phyloP scores from a whole-genome alignment of 2,888 invertebrate species.

The Mystacides longicornis region DNA sequence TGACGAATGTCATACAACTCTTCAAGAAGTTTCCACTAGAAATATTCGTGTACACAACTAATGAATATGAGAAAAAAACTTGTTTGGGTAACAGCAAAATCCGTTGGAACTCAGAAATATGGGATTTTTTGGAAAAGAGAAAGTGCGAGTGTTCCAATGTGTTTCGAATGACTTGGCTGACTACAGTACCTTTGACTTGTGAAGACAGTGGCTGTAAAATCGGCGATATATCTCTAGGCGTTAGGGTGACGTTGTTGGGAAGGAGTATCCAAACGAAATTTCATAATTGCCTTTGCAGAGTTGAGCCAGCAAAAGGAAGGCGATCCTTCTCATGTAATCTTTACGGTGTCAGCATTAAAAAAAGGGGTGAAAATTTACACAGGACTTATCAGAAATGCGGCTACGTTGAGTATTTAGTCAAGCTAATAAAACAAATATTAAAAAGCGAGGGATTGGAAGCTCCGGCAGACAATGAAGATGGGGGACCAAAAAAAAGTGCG shows the following conservation, averaged over 20 bases:
- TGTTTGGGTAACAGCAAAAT: constrained; percentile 7
- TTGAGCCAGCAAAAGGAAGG: neutral
- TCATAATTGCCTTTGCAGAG: neutral
- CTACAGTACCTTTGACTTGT: neutral
- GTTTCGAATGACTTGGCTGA: neutral
- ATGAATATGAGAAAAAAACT: constrained; percentile 36
- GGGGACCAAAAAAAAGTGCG: neutral
- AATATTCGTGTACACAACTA: constrained; percentile 44
- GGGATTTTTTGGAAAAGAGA: constrained; percentile 31
- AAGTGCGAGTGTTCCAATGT: neutral
- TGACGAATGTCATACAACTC: constrained; percentile 40
- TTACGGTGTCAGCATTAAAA: neutral
- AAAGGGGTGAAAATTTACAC: neutral
- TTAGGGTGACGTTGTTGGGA: neutral
- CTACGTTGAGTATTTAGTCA: neutral
- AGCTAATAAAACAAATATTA: neutral
- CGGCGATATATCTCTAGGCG: neutral
- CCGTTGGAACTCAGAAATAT: constrained; percentile 20
- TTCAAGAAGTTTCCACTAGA: constrained; percentile 45
- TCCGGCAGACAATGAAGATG: neutral
- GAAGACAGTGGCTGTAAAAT: neutral
- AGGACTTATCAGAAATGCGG: neutral
- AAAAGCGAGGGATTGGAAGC: neutral
- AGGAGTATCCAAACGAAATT: neutral
- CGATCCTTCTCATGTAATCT: neutral